phyloP scores from a whole-genome alignment of 1,140 invertebrate species.

The Latrodectus geometricus region DNA sequence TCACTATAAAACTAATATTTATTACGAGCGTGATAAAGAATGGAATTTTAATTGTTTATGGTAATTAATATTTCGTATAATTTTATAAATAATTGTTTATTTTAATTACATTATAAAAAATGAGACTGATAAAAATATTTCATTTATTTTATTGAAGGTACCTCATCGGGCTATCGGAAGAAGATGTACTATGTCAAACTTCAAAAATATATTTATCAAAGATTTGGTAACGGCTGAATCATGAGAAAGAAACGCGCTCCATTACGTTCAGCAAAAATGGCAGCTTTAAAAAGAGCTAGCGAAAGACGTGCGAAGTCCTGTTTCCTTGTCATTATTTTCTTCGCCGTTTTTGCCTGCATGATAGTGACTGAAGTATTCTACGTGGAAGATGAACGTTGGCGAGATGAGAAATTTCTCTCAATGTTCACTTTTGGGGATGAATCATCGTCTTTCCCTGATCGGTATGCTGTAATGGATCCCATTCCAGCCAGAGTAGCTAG shows the following conservation, averaged over 20 bases:
- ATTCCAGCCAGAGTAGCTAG: constrained; percentile 55
- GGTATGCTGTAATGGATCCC: constrained; percentile 29
- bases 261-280: constrained; percentile 66
- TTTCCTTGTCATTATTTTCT: constrained; percentile 88
- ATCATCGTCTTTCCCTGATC: constrained; percentile 24
- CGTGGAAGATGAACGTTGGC: constrained; percentile 72
- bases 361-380: constrained; percentile 85
- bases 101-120: too few species aligned
- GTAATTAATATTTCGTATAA: too few species aligned
- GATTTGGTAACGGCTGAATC: constrained; percentile 20
- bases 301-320: constrained; percentile 87
- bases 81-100: too few species aligned
- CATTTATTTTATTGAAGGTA: too few species aligned
- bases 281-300: constrained; percentile 44
- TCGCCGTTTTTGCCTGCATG: constrained; percentile 86
- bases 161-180: too few species aligned
- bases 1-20: too few species aligned
- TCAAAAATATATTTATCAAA: neutral
- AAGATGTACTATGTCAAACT: neutral
- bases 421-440: constrained; percentile 41
- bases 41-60: too few species aligned
- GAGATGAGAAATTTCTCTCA: constrained; percentile 60
- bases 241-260: constrained; percentile 29
- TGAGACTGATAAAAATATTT: too few species aligned
- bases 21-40: too few species aligned